Percentiles rank a stretch among this genome's conserved stretches.
Evolutionary conservation across 92 coral and sea anemone species (phyloP).

Genomic region (Epizoanthus illoricatus): DNA sequence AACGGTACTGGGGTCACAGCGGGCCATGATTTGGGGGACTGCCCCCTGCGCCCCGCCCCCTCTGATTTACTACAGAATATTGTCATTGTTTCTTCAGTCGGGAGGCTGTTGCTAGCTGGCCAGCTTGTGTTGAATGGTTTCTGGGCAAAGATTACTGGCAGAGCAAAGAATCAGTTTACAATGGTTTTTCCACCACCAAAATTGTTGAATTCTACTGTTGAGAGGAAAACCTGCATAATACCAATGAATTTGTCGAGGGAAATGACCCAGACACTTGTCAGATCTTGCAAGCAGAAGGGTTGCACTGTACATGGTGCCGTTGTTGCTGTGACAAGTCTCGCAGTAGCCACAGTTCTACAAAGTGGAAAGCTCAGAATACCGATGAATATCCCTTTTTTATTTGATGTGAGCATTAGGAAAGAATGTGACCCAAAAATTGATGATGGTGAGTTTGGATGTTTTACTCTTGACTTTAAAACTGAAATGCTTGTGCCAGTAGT

Average conservation of each 20-base stretch:
- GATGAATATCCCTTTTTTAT: slow-evolving; percentile 56
- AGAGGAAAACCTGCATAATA: slow-evolving; percentile 70
- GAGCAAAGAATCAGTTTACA: slow-evolving; percentile 62
- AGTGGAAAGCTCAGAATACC: slow-evolving; percentile 46
- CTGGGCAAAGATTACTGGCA: slow-evolving; percentile 31
- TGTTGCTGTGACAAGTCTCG: slow-evolving; percentile 67
- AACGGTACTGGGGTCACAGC: background rate
- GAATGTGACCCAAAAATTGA: slow-evolving; percentile 60
- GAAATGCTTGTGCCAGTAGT: slow-evolving; percentile 49
- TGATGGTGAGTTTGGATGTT: slow-evolving; percentile 55
- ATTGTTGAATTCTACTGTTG: slow-evolving; percentile 39
- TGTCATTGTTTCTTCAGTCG: slow-evolving; percentile 39
- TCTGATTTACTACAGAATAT: slow-evolving; percentile 50
- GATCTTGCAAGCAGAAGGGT: slow-evolving; percentile 57
- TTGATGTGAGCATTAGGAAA: slow-evolving; percentile 55
- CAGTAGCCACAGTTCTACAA: slow-evolving; percentile 71
- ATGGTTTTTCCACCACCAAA: slow-evolving; percentile 66
- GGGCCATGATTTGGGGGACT: background rate
- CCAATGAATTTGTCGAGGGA: slow-evolving; percentile 55
- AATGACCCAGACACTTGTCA: slow-evolving; percentile 37
- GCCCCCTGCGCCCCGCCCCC: slow-evolving; percentile 48
- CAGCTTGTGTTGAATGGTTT: slow-evolving; percentile 16
- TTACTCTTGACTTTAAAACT: slow-evolving; percentile 49
- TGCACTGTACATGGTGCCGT: slow-evolving; percentile 74
- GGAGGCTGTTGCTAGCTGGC: slow-evolving; percentile 27